Conservation (phyloP, 2,888 invertebrate genomes). For the Ptychoptera contaminata region DNA sequence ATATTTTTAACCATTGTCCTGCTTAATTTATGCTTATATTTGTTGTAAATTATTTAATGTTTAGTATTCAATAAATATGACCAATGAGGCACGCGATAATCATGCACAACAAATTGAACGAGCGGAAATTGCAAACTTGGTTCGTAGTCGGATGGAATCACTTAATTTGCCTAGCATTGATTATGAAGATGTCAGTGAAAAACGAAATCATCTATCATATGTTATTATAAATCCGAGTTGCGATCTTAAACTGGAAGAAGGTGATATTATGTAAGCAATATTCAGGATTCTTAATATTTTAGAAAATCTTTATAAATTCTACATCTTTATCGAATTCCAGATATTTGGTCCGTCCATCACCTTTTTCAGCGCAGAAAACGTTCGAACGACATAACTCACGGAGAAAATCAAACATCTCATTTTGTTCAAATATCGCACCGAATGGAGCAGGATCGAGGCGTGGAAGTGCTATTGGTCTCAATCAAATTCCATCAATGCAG, state of each 20-base stretch:
- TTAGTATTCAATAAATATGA: constrained; percentile 69
- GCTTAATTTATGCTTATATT: too few species aligned
- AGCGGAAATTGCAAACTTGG: constrained; percentile 90
- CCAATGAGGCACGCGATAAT: constrained; percentile 77
- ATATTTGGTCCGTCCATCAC: constrained; percentile 84
- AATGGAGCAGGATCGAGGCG: constrained; percentile 33
- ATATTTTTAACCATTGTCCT: too few species aligned
- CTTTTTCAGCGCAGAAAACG: constrained; percentile 88
- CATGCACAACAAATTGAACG: constrained; percentile 86
- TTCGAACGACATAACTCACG: constrained; percentile 85
- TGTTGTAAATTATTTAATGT: constrained; percentile 13
- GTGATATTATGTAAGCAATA: constrained; percentile 78
- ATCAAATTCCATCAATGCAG: constrained; percentile 31
- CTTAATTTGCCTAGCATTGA: constrained; percentile 80
- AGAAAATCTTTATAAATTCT: too few species aligned
- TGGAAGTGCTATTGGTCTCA: constrained; percentile 46
- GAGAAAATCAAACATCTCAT: constrained; percentile 80
- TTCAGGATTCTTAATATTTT: too few species aligned
- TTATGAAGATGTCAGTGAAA: constrained; percentile 90
- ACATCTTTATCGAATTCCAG: constrained; percentile 34
- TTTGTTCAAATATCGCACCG: constrained; percentile 61
- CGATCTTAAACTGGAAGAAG: constrained; percentile 87
- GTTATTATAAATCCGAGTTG: constrained; percentile 97
- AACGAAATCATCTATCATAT: constrained; percentile 84
- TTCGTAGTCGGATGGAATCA: constrained; percentile 87